These are phyloP conservation scores for Eurosta solidaginis DNA, from an alignment of 1,140 invertebrate genomes.

Conservation along the genomic window DNA sequence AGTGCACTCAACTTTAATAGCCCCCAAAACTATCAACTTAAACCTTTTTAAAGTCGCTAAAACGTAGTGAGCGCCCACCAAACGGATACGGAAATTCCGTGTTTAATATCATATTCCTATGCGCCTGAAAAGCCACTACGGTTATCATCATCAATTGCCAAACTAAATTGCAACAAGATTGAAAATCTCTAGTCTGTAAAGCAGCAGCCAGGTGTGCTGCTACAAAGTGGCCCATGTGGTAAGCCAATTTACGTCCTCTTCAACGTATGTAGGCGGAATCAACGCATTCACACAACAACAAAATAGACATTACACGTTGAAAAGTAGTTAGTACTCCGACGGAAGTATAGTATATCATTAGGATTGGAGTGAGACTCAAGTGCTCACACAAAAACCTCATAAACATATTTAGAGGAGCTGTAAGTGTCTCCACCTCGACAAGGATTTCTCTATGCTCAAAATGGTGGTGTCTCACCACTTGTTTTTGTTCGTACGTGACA, in stretches of 20 bases:
- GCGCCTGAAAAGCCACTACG: neutral
- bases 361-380: neutral
- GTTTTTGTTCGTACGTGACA: neutral
- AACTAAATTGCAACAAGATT: neutral
- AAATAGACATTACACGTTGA: neutral
- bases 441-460: neutral
- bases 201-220: neutral
- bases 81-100: neutral
- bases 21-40: neutral
- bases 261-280: neutral
- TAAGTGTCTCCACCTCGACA: neutral
- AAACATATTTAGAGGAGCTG: too few species aligned
- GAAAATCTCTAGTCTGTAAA: too few species aligned
- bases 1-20: too few species aligned
- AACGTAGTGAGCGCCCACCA: neutral
- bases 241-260: neutral
- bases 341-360: constrained; percentile 24
- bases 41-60: too few species aligned
- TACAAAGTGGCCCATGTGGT: neutral
- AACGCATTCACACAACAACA: neutral
- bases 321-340: neutral
- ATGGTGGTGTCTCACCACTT: neutral
- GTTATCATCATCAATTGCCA: too few species aligned
- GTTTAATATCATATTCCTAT: neutral
- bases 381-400: too few species aligned